Percentiles rank a stretch among this genome's conserved stretches.
These are phyloP conservation scores for Phalacrocorax pelagicus DNA, from an alignment of 2,113 vertebrate species.

Conservation along the genomic window DNA sequence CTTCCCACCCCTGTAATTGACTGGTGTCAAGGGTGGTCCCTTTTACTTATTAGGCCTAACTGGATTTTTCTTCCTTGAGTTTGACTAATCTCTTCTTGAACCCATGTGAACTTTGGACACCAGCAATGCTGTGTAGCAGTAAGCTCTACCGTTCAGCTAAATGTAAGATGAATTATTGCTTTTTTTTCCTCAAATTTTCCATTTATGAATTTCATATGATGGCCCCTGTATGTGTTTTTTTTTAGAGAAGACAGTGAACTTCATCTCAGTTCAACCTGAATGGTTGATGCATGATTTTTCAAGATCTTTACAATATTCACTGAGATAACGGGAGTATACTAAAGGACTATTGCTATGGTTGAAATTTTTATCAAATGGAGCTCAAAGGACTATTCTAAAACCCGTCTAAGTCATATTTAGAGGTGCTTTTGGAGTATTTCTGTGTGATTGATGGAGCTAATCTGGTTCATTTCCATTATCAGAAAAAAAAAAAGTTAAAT, in stretches of 20 bases:
- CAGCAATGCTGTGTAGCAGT: not conserved
- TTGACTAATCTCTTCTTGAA: not conserved
- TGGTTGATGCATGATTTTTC: not conserved
- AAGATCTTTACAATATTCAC: not conserved
- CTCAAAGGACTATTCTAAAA: not conserved
- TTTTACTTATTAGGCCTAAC: not conserved
- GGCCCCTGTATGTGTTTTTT: not conserved
- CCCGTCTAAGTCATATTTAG: not conserved
- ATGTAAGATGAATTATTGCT: not conserved
- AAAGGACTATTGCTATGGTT: not conserved
- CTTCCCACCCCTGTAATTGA: not conserved
- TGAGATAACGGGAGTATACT: not conserved
- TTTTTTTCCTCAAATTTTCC: not conserved
- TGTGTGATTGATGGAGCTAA: not conserved
- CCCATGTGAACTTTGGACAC: not conserved
- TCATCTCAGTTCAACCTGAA: not conserved
- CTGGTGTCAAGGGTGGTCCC: not conserved
- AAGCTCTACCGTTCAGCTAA: not conserved
- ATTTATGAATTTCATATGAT: not conserved
- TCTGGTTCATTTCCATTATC: not conserved
- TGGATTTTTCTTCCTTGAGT: not conserved
- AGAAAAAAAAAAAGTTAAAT: not conserved
- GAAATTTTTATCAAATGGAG: not conserved
- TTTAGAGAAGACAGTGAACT: not conserved
- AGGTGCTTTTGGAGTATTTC: not conserved